A percentile compares a stretch with the other conserved stretches of the same genome.
These are phyloP conservation scores for Ceratina japonica DNA, from an alignment of 1,140 invertebrate genomes.

Conservation along the genomic window DNA sequence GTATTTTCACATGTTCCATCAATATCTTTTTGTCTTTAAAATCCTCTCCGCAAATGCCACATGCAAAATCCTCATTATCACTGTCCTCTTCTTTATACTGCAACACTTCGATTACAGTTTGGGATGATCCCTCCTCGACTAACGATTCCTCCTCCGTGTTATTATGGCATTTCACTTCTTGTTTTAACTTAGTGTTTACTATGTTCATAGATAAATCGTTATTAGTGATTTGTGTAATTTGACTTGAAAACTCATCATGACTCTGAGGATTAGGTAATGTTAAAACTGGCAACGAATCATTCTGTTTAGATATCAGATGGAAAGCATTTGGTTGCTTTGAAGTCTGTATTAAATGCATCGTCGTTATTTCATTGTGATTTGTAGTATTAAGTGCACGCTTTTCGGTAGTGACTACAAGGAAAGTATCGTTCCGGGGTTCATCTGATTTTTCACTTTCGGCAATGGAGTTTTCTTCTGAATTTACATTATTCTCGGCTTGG, in stretches of 20 bases:
- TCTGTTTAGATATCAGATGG: slow-evolving; percentile 73
- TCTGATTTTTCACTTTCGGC: slow-evolving; percentile 60
- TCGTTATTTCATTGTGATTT: slow-evolving; percentile 49
- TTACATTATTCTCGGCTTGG: background rate
- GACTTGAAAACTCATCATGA: slow-evolving; percentile 70
- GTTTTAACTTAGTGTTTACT: slow-evolving; percentile 39
- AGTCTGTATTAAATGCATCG: slow-evolving; percentile 63
- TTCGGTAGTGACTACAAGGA: slow-evolving; percentile 59
- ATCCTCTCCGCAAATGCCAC: slow-evolving; percentile 75
- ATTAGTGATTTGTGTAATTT: slow-evolving; percentile 63
- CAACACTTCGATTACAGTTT: slow-evolving; percentile 60
- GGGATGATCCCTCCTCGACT: slow-evolving; percentile 48
- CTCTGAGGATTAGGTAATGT: slow-evolving; percentile 70
- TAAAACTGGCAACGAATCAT: slow-evolving; percentile 69
- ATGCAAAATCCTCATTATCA: slow-evolving; percentile 65
- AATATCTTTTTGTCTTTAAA: slow-evolving; percentile 72
- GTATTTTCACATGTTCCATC: slow-evolving; percentile 77
- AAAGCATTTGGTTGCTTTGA: slow-evolving; percentile 61
- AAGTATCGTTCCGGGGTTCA: slow-evolving; percentile 55
- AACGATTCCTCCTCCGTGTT: slow-evolving; percentile 54
- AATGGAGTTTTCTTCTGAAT: slow-evolving; percentile 56
- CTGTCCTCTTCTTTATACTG: slow-evolving; percentile 63
- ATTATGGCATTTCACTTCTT: slow-evolving; percentile 38
- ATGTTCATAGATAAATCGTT: slow-evolving; percentile 58
- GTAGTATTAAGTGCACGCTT: slow-evolving; percentile 48